These are phyloP conservation scores for Physocephala rufipes DNA, from an alignment of 2,888 invertebrate species.

Conservation along the genomic window DNA sequence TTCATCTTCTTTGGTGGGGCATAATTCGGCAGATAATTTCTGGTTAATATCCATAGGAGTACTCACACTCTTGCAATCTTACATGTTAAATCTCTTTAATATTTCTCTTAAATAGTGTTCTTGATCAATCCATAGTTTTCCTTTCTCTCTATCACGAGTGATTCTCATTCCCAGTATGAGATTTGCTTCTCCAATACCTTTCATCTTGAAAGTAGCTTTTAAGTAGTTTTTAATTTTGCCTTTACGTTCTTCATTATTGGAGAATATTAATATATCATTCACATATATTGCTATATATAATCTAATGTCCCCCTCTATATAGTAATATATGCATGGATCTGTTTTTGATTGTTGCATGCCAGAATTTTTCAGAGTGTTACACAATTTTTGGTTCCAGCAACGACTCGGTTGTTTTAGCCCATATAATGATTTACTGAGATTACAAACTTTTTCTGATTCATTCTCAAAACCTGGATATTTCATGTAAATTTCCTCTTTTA, in stretches of 20 bases:
- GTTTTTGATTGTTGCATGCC: conserved; percentile 26
- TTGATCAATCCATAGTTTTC: conserved; percentile 10
- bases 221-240: conserved; percentile 4
- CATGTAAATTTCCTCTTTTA: conserved; percentile 34
- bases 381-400: conserved; percentile 25
- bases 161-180: conserved; percentile 43
- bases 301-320: conserved; percentile 16
- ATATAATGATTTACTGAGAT: conserved; percentile 13
- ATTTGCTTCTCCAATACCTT: conserved; percentile 42
- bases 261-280: conserved; percentile 21
- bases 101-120: background rate
- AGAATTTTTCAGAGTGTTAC: conserved; percentile 18
- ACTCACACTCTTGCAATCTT: too few relatives aligned
- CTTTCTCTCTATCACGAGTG: conserved; percentile 19
- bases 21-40: conserved; percentile 8
- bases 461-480: background rate
- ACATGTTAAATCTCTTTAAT: too few relatives aligned
- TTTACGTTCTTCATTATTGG: conserved; percentile 7
- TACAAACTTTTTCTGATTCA: conserved; percentile 23
- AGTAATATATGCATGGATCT: conserved; percentile 25
- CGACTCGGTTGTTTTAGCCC: conserved; percentile 21
- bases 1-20: conserved; percentile 16
- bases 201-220: conserved; percentile 37
- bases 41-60: background rate
- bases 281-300: conserved; percentile 18